These are phyloP conservation scores for Drosophila testacea DNA, from an alignment of 2,888 invertebrate genomes.

Conservation along the genomic window DNA sequence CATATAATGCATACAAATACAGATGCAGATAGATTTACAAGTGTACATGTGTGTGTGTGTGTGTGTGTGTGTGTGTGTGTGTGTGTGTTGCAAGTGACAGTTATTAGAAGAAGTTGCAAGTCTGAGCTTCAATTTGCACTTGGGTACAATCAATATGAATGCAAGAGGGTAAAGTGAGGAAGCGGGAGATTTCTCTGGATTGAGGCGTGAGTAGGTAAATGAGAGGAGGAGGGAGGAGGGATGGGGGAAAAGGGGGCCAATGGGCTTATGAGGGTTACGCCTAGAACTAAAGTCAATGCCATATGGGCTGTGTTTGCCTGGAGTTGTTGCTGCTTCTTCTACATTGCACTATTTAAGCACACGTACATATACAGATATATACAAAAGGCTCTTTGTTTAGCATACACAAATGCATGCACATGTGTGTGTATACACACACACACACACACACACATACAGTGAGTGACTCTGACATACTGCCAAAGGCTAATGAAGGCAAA, in stretches of 20 bases:
- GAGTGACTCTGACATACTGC: slow-evolving; percentile 73
- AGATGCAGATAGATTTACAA: background rate
- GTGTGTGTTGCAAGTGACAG: slow-evolving; percentile 37
- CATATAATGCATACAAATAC: background rate
- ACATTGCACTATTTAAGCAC: slow-evolving; percentile 39
- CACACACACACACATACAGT: slow-evolving; percentile 6
- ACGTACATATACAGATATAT: slow-evolving; percentile 5
- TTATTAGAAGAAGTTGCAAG: slow-evolving; percentile 47
- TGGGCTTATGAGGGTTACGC: background rate
- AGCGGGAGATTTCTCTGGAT: background rate
- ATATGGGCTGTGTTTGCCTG: slow-evolving; percentile 43
- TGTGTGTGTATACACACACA: background rate
- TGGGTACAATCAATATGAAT: slow-evolving; percentile 52
- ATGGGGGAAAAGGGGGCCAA: background rate
- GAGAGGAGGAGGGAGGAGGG: background rate
- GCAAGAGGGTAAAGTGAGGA: background rate
- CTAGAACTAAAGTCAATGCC: slow-evolving; percentile 70
- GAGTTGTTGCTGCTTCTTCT: slow-evolving; percentile 22
- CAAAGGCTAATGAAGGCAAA: slow-evolving; percentile 76
- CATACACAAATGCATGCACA: slow-evolving; percentile 38
- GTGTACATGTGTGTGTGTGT: background rate
- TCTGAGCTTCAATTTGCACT: slow-evolving; percentile 28
- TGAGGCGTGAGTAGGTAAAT: background rate
- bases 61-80: background rate
- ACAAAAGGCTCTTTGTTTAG: slow-evolving; percentile 67